These are phyloP conservation scores for Lampropteryx suffumata DNA, from an alignment of 2,888 invertebrate species.

Conservation along the genomic window DNA sequence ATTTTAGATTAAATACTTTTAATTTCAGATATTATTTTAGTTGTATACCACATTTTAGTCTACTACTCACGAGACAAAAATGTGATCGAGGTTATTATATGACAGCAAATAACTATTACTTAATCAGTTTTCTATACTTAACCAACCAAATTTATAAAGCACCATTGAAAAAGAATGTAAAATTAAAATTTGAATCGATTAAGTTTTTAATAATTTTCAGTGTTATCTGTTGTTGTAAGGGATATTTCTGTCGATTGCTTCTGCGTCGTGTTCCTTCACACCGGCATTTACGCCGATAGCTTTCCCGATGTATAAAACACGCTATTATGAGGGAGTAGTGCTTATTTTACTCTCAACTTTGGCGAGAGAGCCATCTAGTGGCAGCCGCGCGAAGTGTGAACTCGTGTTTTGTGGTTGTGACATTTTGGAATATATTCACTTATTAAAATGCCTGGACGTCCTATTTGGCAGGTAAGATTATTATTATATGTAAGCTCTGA, in stretches of 20 bases:
- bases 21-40: too few species aligned
- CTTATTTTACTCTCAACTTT: slow-evolving; percentile 79
- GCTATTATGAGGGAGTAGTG: slow-evolving; percentile 72
- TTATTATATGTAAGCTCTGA: background rate
- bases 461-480: slow-evolving; percentile 86
- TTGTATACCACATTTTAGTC: too few species aligned
- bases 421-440: slow-evolving; percentile 49
- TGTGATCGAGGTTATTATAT: too few species aligned
- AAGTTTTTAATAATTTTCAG: too few species aligned
- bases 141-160: too few species aligned
- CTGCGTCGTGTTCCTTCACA: slow-evolving; percentile 76
- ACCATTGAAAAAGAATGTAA: too few species aligned
- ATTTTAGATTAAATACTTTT: too few species aligned
- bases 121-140: too few species aligned
- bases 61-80: too few species aligned
- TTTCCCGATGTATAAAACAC: slow-evolving; percentile 79
- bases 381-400: slow-evolving; percentile 55
- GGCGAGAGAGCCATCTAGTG: slow-evolving; percentile 81
- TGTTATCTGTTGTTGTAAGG: slow-evolving; percentile 53
- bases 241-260: slow-evolving; percentile 74
- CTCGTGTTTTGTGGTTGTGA: slow-evolving; percentile 59
- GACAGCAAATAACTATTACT: too few species aligned
- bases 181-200: too few species aligned
- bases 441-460: slow-evolving; percentile 88
- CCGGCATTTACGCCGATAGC: slow-evolving; percentile 68